phyloP scores from a whole-genome alignment of 2,797 vertebrate genomes.

The Malurus splendens region DNA sequence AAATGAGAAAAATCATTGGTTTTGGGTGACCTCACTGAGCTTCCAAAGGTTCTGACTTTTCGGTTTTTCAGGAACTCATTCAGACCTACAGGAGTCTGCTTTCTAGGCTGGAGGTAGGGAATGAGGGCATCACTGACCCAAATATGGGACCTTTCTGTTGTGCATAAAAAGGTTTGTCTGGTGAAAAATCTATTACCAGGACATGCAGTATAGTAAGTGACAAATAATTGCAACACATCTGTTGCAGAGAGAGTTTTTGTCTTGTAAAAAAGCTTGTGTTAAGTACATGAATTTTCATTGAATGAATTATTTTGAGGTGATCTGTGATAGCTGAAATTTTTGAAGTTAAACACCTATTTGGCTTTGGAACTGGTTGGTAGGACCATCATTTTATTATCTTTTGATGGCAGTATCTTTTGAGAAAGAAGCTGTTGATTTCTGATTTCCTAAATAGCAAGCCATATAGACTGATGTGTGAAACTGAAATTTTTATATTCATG shows the following conservation, averaged over 20 bases:
- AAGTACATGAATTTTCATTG: background rate
- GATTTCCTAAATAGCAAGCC: background rate
- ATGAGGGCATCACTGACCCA: background rate
- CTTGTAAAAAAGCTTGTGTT: background rate
- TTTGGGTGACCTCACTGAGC: background rate
- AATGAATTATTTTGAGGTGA: background rate
- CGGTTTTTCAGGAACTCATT: background rate
- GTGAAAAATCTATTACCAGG: background rate
- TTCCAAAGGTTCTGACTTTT: background rate
- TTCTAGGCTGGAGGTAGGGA: background rate
- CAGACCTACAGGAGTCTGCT: background rate
- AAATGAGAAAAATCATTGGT: background rate
- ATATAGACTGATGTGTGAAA: background rate
- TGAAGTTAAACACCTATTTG: background rate
- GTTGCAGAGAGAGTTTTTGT: background rate
- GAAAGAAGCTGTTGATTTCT: background rate
- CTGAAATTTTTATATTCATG: background rate
- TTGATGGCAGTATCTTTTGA: background rate
- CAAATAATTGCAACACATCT: background rate
- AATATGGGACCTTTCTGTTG: background rate
- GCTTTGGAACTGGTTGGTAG: background rate
- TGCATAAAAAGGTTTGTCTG: background rate
- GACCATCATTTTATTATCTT: background rate
- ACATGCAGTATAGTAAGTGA: background rate
- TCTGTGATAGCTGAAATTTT: background rate